These are phyloP conservation scores for Capitulum mitella DNA, from an alignment of 2,888 invertebrate genomes.

Conservation along the genomic window DNA sequence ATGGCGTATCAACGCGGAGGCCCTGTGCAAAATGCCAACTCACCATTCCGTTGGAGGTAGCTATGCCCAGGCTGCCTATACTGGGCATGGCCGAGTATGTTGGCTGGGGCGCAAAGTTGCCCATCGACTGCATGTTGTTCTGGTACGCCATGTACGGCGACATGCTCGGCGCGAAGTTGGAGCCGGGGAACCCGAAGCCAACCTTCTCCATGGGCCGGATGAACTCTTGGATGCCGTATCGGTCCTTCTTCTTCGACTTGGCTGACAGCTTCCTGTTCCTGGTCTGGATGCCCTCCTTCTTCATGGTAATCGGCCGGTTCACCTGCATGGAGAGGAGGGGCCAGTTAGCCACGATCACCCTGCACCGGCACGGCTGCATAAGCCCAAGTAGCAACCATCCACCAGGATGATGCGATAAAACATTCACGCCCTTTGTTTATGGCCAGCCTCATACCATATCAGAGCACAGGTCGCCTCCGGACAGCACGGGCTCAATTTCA, in stretches of 20 bases:
- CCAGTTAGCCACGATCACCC: background rate
- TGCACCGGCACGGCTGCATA: background rate
- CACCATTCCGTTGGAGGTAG: constrained; percentile 21
- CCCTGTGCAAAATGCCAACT: background rate
- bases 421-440: background rate
- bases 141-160: constrained; percentile 19
- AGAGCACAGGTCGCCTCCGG: background rate
- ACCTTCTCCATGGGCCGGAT: constrained; percentile 26
- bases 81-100: constrained; percentile 11
- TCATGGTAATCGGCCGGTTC: constrained; percentile 36
- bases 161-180: constrained; percentile 20
- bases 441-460: background rate
- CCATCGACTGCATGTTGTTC: constrained; percentile 21
- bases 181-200: constrained; percentile 20
- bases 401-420: background rate
- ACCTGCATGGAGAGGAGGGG: constrained; percentile 32
- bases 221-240: constrained; percentile 24
- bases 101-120: constrained; percentile 12
- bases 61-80: constrained; percentile 23
- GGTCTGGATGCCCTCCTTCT: constrained; percentile 37
- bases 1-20: too few relatives aligned
- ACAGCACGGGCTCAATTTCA: constrained; percentile 1
- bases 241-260: constrained; percentile 36
- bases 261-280: constrained; percentile 36
- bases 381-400: background rate